Evolutionary conservation across 2,113 vertebrate species (phyloP).

Genomic region (Strix aluco): DNA sequence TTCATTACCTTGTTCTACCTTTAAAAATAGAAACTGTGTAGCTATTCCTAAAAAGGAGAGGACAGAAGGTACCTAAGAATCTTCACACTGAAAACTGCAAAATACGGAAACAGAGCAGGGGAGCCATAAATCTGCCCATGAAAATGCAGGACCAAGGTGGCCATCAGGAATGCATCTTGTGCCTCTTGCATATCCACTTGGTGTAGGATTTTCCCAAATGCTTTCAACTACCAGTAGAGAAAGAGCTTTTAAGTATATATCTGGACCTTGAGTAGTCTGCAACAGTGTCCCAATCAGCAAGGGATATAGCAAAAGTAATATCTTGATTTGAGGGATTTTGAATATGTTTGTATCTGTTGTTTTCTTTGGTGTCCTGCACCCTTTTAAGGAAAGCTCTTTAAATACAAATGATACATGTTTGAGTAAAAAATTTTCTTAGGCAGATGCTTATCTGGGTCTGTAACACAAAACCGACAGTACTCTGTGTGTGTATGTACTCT

Average conservation of each 20-base stretch:
- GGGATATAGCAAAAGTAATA: not conserved
- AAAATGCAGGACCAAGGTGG: not conserved
- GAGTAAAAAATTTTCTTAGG: not conserved
- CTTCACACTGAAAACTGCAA: not conserved
- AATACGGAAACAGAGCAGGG: not conserved
- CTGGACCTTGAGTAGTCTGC: not conserved
- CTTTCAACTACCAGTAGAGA: not conserved
- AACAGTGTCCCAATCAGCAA: not conserved
- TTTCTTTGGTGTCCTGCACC: not conserved
- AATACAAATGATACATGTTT: not conserved
- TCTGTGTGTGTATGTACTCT: not conserved
- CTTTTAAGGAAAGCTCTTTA: not conserved
- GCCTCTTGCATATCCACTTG: accelerated
- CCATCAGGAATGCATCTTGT: not conserved
- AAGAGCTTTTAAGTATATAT: not conserved
- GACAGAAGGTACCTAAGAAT: not conserved
- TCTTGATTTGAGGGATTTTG: not conserved
- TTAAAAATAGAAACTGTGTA: not conserved
- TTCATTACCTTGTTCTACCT: accelerated
- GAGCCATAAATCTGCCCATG: not conserved
- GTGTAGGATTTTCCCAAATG: not conserved
- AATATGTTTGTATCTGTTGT: not conserved
- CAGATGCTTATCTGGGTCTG: not conserved
- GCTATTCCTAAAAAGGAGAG: not conserved
- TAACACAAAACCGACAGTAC: not conserved